Evolutionary conservation across 2,797 vertebrate genomes (phyloP).

Genomic region (Phataginus tetradactyla): DNA sequence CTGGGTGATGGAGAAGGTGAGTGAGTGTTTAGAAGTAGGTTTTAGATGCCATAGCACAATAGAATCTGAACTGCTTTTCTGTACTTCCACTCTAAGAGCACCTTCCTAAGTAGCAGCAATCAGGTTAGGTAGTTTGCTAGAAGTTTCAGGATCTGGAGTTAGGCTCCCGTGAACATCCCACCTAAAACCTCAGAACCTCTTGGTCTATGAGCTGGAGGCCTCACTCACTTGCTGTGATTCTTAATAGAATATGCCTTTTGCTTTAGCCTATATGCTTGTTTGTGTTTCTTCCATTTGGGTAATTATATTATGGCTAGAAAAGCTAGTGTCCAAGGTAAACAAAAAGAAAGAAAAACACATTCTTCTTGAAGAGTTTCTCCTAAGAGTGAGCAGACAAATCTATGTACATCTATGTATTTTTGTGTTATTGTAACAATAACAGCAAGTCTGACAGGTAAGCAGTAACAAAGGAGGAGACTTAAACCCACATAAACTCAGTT

Average conservation of each 20-base stretch:
- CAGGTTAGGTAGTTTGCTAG: neutral
- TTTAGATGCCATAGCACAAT: constrained; percentile 18
- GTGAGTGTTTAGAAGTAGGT: constrained; percentile 32
- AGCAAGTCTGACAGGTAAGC: neutral
- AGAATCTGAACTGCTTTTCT: neutral
- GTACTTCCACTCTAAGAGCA: neutral
- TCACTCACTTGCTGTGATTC: neutral
- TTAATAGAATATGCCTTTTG: neutral
- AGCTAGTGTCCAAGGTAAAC: neutral
- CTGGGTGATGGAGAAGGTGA: constrained; percentile 53
- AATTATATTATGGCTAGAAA: neutral
- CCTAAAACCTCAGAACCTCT: neutral
- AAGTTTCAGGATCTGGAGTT: neutral
- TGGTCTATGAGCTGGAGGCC: neutral
- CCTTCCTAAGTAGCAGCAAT: neutral
- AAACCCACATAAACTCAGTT: neutral
- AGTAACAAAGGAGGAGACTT: neutral
- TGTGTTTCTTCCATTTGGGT: neutral
- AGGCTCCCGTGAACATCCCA: neutral
- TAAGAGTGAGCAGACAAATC: neutral
- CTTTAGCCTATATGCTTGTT: neutral
- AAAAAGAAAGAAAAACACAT: neutral
- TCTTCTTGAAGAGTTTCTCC: neutral
- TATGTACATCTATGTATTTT: neutral
- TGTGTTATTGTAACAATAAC: neutral